Evolutionary conservation across 1,140 invertebrate species (phyloP).

Genomic region (Caerostris darwini): DNA sequence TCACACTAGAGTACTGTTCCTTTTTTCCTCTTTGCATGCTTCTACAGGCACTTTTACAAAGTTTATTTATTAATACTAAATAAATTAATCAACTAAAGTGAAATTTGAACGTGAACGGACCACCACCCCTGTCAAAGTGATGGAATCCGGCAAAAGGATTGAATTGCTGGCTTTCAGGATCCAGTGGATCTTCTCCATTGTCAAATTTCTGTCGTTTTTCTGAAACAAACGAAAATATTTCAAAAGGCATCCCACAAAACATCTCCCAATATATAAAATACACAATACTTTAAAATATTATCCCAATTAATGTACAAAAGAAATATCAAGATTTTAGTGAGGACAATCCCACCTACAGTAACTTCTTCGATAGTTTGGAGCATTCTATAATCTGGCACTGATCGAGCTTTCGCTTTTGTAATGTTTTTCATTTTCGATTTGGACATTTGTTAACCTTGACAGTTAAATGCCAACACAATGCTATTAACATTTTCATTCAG

Average conservation of each 20-base stretch:
- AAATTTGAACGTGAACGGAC: constrained; percentile 79
- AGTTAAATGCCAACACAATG: too few species aligned
- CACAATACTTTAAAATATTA: too few species aligned
- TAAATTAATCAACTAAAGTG: constrained; percentile 78
- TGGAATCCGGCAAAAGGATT: constrained; percentile 87
- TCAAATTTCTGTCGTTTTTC: constrained; percentile 97
- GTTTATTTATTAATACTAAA: constrained; percentile 33
- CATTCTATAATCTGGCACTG: too few species aligned
- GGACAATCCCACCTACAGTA: too few species aligned
- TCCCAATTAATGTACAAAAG: too few species aligned
- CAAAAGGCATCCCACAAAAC: background rate
- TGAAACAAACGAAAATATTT: constrained; percentile 81
- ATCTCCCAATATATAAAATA: too few species aligned
- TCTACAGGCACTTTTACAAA: constrained; percentile 65
- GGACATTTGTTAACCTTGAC: too few species aligned
- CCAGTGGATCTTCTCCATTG: constrained; percentile 96
- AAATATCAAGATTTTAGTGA: too few species aligned
- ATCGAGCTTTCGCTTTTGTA: too few species aligned
- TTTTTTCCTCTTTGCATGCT: background rate
- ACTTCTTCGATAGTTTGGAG: too few species aligned
- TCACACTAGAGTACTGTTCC: background rate
- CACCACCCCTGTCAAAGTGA: constrained; percentile 77
- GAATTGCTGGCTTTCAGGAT: constrained; percentile 93
- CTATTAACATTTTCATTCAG: too few species aligned
- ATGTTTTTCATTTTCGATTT: too few species aligned